Conservation (phyloP, 2,888 invertebrate genomes). For the Oscheius sp. region DNA sequence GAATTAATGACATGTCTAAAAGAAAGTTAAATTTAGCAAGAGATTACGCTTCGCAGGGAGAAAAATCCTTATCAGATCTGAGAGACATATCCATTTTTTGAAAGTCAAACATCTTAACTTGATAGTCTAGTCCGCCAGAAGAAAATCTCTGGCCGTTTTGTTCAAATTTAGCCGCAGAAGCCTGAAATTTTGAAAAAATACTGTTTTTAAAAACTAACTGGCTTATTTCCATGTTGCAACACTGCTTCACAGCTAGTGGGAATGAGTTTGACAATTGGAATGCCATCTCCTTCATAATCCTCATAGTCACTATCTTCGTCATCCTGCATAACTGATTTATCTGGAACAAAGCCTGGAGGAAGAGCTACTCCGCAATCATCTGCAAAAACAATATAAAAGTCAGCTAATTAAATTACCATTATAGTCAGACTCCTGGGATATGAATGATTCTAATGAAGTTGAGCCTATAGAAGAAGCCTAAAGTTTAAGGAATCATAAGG, state of each 20-base stretch:
- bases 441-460: too few species aligned
- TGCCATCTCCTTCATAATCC: conserved; percentile 48
- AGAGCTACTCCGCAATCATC: conserved; percentile 63
- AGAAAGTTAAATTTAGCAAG: neutral
- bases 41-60: conserved; percentile 60
- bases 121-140: conserved; percentile 90
- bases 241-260: conserved; percentile 77
- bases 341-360: conserved; percentile 64
- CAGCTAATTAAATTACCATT: too few species aligned
- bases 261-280: conserved; percentile 72
- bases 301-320: conserved; percentile 61
- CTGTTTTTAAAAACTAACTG: conserved; percentile 76
- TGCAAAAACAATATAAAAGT: neutral
- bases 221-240: conserved; percentile 88
- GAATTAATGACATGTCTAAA: conserved; percentile 84
- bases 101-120: conserved; percentile 95
- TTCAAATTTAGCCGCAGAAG: conserved; percentile 87
- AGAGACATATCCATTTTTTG: conserved; percentile 87
- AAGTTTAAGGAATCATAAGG: too few species aligned
- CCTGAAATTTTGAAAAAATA: conserved; percentile 45
- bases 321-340: conserved; percentile 35
- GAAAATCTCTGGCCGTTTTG: conserved; percentile 90
- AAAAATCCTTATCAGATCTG: conserved; percentile 75
- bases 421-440: conserved; percentile 11
- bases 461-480: conserved; percentile 2